phyloP scores from a whole-genome alignment of 1,140 invertebrate genomes.

The Drosophila aff. region DNA sequence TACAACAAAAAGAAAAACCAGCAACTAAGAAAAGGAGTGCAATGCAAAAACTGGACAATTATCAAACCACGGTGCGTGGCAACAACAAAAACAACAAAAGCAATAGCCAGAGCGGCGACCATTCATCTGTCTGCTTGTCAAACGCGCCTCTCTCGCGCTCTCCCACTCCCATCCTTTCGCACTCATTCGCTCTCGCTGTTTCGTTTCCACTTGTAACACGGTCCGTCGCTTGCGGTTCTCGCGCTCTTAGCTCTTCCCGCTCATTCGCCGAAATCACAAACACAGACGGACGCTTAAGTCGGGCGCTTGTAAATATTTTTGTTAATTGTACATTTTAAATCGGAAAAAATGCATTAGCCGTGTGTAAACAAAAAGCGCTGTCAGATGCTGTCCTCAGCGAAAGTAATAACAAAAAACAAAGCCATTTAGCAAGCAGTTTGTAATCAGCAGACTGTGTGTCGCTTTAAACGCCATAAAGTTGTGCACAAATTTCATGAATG shows the following conservation, averaged over 20 bases:
- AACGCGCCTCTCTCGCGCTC: constrained; percentile 53
- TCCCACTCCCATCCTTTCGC: constrained; percentile 33
- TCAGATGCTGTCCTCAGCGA: constrained; percentile 26
- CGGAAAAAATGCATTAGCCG: constrained; percentile 36
- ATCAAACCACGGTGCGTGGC: constrained; percentile 69
- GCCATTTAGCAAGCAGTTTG: constrained; percentile 1
- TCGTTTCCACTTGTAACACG: constrained; percentile 70
- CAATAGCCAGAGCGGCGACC: constrained; percentile 14
- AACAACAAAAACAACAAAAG: constrained; percentile 33
- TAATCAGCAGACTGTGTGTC: constrained; percentile 9
- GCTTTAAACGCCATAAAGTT: constrained; percentile 45
- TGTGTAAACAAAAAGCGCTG: constrained; percentile 29
- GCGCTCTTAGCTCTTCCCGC: constrained; percentile 18
- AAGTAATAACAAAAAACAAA: constrained; percentile 35
- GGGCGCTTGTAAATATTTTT: constrained; percentile 61
- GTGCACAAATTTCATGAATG: constrained; percentile 67
- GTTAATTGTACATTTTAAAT: constrained; percentile 41
- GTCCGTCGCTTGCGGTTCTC: constrained; percentile 36
- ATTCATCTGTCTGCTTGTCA: constrained; percentile 43
- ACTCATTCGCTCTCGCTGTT: constrained; percentile 47
- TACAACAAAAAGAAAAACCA: constrained; percentile 34
- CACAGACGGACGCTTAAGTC: constrained; percentile 59
- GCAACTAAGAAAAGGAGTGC: background rate
- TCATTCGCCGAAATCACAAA: constrained; percentile 68
- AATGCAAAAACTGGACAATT: constrained; percentile 63